Evolutionary conservation across 2,888 invertebrate species (phyloP).

Genomic region (Micropterix aruncella): DNA sequence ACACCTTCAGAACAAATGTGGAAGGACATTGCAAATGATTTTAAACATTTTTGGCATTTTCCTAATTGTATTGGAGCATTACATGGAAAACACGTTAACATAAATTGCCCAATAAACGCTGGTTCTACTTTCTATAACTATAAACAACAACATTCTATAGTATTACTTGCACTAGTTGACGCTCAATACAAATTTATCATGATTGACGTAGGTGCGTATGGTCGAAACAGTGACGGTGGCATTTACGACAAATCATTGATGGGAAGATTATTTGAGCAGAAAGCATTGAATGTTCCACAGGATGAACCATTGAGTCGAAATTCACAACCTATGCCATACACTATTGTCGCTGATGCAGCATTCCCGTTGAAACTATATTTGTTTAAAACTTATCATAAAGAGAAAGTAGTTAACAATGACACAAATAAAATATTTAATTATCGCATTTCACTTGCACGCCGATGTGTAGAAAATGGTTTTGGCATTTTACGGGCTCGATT

Average conservation of each 20-base stretch:
- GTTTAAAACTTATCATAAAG: not conserved
- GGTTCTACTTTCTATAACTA: no score
- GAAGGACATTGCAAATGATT: constrained; percentile 10
- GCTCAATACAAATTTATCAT: constrained; percentile 8
- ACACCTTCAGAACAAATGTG: constrained; percentile 11
- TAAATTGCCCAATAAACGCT: constrained; percentile 9
- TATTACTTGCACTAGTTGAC: constrained; percentile 10
- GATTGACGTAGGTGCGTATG: not conserved
- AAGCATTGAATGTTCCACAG: not conserved
- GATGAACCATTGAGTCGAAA: not conserved
- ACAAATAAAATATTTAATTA: not conserved
- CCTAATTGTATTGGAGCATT: constrained; percentile 10
- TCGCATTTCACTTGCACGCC: constrained; percentile 1
- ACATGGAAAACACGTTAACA: constrained; percentile 11
- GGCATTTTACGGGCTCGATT: constrained; percentile 7
- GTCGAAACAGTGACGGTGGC: constrained; percentile 8
- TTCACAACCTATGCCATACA: not conserved
- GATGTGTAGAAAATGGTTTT: constrained; percentile 5
- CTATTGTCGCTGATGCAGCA: not conserved
- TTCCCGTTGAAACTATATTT: not conserved
- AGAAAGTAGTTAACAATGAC: not conserved
- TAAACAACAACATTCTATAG: constrained; percentile 11
- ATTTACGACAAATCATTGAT: no score
- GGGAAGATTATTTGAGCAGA: constrained; percentile 6
- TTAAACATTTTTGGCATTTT: constrained; percentile 11